These are phyloP conservation scores for Zhuqinia jingwanae DNA, from an alignment of 2,888 invertebrate genomes.

Conservation along the genomic window DNA sequence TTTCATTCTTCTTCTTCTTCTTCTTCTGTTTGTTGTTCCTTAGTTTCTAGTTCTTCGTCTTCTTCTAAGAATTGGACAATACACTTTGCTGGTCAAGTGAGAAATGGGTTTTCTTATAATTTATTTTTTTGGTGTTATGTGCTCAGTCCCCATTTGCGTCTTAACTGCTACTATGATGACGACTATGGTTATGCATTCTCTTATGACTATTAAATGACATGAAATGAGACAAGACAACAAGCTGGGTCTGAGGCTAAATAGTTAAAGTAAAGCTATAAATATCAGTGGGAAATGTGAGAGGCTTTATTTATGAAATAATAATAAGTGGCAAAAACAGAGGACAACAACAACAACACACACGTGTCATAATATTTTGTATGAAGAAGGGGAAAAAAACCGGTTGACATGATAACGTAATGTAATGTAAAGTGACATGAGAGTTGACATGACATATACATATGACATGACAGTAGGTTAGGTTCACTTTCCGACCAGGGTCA, in stretches of 20 bases:
- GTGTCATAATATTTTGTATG: conserved; percentile 27
- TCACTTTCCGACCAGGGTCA: conserved; percentile 18
- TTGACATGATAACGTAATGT: not conserved
- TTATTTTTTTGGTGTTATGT: not conserved
- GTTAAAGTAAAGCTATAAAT: not conserved
- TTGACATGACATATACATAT: too few species aligned
- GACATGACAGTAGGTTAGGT: conserved; percentile 28
- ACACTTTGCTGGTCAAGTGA: conserved; percentile 49
- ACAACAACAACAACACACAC: not conserved
- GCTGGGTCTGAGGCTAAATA: not conserved
- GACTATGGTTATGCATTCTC: conserved; percentile 25
- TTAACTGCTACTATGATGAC: too few species aligned
- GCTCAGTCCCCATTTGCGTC: too few species aligned
- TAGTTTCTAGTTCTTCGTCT: not conserved
- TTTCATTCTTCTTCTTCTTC: conserved; percentile 3
- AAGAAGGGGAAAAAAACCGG: too few species aligned
- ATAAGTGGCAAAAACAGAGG: too few species aligned
- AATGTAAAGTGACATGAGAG: conserved; percentile 8
- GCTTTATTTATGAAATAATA: too few species aligned
- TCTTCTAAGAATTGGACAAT: conserved; percentile 23
- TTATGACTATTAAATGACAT: conserved; percentile 33
- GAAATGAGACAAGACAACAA: conserved; percentile 6
- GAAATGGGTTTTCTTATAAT: conserved; percentile 3
- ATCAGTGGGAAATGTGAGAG: too few species aligned
- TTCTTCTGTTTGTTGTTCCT: not conserved